phyloP scores from a whole-genome alignment of 2,113 vertebrate species.

The Spheniscus mendiculus region DNA sequence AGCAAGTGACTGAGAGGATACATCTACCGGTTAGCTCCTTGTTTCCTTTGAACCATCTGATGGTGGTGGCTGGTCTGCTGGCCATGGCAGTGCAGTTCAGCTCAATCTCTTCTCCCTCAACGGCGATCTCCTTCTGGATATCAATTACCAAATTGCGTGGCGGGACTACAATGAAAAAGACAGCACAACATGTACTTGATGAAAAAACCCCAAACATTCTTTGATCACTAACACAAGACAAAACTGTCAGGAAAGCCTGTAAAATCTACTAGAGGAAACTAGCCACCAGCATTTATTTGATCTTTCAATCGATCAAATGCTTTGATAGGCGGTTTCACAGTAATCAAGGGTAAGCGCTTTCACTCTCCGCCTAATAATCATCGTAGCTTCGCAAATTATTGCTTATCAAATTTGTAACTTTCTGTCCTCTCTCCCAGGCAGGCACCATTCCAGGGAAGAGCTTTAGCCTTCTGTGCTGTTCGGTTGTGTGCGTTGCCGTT shows the following conservation, averaged over 20 bases:
- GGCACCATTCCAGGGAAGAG: neutral
- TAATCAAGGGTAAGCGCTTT: neutral
- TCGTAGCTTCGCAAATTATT: neutral
- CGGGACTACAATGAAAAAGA: slow-evolving; percentile 78
- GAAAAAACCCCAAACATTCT: neutral
- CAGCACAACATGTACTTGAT: neutral
- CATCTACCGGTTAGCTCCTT: slow-evolving; percentile 87
- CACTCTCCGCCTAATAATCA: neutral
- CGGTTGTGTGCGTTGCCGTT: neutral
- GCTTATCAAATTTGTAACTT: neutral
- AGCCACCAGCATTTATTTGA: neutral
- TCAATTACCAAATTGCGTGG: slow-evolving; percentile 93
- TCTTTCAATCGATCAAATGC: neutral
- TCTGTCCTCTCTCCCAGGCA: neutral
- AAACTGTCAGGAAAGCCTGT: neutral
- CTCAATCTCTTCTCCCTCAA: slow-evolving; percentile 96
- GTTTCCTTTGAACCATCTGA: slow-evolving; percentile 97
- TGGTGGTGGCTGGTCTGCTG: slow-evolving; percentile 92
- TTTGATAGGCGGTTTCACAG: neutral
- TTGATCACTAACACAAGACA: neutral
- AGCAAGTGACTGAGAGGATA: neutral
- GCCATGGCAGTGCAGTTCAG: slow-evolving; percentile 95
- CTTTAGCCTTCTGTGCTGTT: neutral
- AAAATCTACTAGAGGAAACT: neutral
- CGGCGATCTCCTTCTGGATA: slow-evolving; percentile 88